phyloP scores from a whole-genome alignment of 2,888 invertebrate species.

The Bhutanitis thaidina region DNA sequence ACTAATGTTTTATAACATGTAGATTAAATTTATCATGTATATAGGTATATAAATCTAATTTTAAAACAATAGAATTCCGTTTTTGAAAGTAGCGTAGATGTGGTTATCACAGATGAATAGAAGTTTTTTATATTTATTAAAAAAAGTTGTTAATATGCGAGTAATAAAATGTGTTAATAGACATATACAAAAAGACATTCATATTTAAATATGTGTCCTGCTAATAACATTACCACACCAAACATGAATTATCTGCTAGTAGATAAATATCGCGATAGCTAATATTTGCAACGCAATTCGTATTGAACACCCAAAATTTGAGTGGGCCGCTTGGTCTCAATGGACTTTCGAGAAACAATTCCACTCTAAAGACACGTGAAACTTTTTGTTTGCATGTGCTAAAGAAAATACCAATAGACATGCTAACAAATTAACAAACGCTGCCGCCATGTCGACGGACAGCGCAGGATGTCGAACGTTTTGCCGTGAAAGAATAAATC shows the following conservation, averaged over 20 bases:
- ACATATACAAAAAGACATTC: neutral
- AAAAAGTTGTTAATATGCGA: neutral
- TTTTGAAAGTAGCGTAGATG: neutral
- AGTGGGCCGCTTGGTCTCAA: constrained; percentile 31
- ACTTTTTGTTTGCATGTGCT: constrained; percentile 60
- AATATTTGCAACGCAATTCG: constrained; percentile 47
- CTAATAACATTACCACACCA: constrained; percentile 29
- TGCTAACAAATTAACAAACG: constrained; percentile 74
- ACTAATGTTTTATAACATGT: too few species aligned
- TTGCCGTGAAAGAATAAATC: constrained; percentile 74
- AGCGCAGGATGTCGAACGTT: constrained; percentile 64
- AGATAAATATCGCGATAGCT: constrained; percentile 5
- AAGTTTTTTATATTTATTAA: neutral
- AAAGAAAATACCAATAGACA: constrained; percentile 65
- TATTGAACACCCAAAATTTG: constrained; percentile 35
- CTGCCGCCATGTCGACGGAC: constrained; percentile 47
- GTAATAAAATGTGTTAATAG: neutral
- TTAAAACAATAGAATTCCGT: neutral
- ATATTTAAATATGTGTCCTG: constrained; percentile 7
- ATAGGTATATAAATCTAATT: neutral
- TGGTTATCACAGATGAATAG: neutral
- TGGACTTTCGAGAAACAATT: constrained; percentile 44
- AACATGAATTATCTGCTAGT: neutral
- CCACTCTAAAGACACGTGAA: constrained; percentile 48
- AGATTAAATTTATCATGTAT: too few species aligned